phyloP scores from a whole-genome alignment of 35 echinoderm and acorn worm species.

The Apostichopus parvimensis region DNA sequence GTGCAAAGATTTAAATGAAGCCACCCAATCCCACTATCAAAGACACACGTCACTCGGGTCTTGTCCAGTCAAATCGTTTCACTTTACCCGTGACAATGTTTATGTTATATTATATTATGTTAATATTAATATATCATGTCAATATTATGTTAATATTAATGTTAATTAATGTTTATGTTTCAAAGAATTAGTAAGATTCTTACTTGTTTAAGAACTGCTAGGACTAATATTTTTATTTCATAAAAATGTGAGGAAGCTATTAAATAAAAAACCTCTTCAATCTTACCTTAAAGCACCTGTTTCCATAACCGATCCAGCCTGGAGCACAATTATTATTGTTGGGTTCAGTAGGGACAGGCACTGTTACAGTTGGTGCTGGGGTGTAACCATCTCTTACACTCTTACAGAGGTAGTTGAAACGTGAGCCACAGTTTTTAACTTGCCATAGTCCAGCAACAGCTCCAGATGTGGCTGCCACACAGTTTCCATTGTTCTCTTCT shows the following conservation, averaged over 20 bases:
- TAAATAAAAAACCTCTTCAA: neutral
- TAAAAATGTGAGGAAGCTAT: neutral
- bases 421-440: slow-evolving; percentile 48
- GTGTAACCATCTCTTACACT: slow-evolving; percentile 69
- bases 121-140: no score
- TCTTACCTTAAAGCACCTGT: slow-evolving; percentile 85
- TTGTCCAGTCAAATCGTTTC: no score
- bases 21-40: no score
- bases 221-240: neutral
- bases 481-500: slow-evolving; percentile 81
- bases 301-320: slow-evolving; percentile 88
- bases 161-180: no score
- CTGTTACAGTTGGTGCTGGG: slow-evolving; percentile 47
- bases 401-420: slow-evolving; percentile 83
- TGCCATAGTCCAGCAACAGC: slow-evolving; percentile 75
- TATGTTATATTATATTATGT: no score
- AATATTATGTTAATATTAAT: no score
- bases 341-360: slow-evolving; percentile 63
- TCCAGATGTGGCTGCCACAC: slow-evolving; percentile 79
- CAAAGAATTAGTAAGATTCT: no score
- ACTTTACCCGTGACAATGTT: no score
- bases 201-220: no score
- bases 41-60: no score
- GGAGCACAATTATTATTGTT: slow-evolving; percentile 65
- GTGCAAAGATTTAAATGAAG: no score